phyloP scores from a whole-genome alignment of 2,797 vertebrate genomes.

The Sebastolobus alascanus region DNA sequence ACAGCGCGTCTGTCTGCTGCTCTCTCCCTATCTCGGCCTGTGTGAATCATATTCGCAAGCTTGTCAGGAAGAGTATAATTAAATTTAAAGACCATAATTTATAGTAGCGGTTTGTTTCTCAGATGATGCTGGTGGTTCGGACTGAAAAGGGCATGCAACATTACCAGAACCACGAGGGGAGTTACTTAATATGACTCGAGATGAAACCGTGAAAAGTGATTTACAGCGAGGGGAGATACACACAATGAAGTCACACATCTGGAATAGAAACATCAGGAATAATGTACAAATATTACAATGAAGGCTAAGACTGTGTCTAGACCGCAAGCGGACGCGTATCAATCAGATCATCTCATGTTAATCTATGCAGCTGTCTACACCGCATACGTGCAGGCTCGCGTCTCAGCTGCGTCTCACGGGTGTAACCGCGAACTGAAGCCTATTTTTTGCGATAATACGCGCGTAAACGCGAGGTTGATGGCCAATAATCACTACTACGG shows the following conservation, averaged over 20 bases:
- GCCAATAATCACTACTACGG: too few species aligned
- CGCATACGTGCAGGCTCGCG: too few species aligned
- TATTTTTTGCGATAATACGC: too few species aligned
- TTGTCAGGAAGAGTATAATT: slow-evolving; percentile 43
- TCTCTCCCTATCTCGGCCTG: background rate
- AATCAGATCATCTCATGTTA: too few species aligned
- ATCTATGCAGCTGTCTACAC: too few species aligned
- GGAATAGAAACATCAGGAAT: background rate
- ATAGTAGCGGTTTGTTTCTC: slow-evolving; percentile 14
- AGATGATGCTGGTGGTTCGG: background rate
- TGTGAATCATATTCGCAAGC: slow-evolving; percentile 43
- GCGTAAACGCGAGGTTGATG: too few species aligned
- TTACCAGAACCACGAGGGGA: background rate
- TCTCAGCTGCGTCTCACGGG: too few species aligned
- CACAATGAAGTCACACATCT: background rate
- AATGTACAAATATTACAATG: background rate
- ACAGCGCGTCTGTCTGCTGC: slow-evolving; percentile 3
- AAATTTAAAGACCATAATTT: slow-evolving; percentile 21
- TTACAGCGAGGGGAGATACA: background rate
- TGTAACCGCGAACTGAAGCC: too few species aligned
- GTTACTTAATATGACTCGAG: background rate
- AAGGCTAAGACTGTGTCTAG: background rate
- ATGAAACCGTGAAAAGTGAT: background rate
- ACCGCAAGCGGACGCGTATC: fast-evolving
- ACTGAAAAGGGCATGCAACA: background rate